Base-by-base conservation (phyloP, 2,888 invertebrate genomes). In the Anoncus sp. region DNA sequence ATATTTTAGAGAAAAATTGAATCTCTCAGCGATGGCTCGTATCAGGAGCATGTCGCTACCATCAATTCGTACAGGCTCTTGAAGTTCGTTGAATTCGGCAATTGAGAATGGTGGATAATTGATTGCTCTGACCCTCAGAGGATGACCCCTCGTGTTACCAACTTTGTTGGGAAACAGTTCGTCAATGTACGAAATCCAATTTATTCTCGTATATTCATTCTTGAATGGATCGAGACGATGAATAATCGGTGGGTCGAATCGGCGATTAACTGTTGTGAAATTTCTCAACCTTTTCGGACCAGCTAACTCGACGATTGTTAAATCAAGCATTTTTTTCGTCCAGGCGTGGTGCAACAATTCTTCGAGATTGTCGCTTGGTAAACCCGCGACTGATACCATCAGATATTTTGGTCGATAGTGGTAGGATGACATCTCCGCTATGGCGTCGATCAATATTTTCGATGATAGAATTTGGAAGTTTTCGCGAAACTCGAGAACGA, bases 91-190 rank as follows among this genome's bases (percentile, higher is more conserved):
- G n/a, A 51, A 67, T 1, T 5, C 6, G 0, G 79, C n/a, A 1
- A 35, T 9, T 1, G 75, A 31, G 16, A 77, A 63, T 0, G 82
- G 83, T 1, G 77, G 51, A 1, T 57, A 57, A 3, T 80, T 10
- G 0, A 60, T 0, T 0, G 78, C 10, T 1, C 20, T 55, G 5
- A 82, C 60, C 2, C n/a, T 67, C 0, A 87, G 6, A 1, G 75
- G 67, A 24, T 83, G 77, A 5, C 82, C 82, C 35, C 82, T 27
- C 65, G 85, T 79, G 59, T 87, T 59, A 0, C 6, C 47, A 3
- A 82, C 9, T 27, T 85, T 83, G 22, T 84, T 66, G 0, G 86
- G 85, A 22, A 83, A 84, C 65, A 79, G 73, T 7, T 65, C 16
- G 7, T 14, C 22, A 3, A n/a, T n/a, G n/a, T 18, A 10, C 3